A percentile compares a stretch with the other conserved stretches of the same genome.
Evolutionary conservation across 2,113 vertebrate species (phyloP).

Genomic region (Cebus imitator): DNA sequence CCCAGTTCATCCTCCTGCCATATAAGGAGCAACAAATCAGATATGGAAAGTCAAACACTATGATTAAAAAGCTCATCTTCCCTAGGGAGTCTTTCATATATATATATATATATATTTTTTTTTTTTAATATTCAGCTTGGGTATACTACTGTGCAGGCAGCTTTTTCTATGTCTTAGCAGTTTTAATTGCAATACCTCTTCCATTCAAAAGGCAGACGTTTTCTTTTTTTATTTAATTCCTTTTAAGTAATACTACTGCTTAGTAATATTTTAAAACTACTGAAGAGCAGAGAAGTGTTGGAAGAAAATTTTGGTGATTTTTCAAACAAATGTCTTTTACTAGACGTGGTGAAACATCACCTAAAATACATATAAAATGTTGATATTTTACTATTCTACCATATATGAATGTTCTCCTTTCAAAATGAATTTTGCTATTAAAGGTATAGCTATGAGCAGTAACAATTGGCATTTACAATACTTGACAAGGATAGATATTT

Average conservation of each 20-base stretch:
- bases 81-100: constrained; percentile 65
- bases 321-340: neutral
- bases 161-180: constrained; percentile 27
- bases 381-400: neutral
- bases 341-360: neutral
- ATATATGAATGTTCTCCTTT: neutral
- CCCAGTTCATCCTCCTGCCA: constrained; percentile 69
- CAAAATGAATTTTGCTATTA: neutral
- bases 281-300: neutral
- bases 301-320: neutral
- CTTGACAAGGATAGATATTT: neutral
- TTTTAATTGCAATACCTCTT: constrained; percentile 55
- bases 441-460: neutral
- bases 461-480: neutral
- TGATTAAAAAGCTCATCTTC: constrained; percentile 74
- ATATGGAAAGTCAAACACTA: constrained; percentile 72
- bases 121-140: constrained; percentile 64
- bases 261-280: constrained; percentile 54
- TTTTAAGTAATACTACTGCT: constrained; percentile 11
- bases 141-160: constrained; percentile 39
- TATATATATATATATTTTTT: neutral
- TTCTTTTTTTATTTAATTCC: neutral
- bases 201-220: neutral
- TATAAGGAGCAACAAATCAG: constrained; percentile 68
- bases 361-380: neutral